Conservation (phyloP, 2,113 vertebrate genomes). For the Oreochromis tanganicae region DNA sequence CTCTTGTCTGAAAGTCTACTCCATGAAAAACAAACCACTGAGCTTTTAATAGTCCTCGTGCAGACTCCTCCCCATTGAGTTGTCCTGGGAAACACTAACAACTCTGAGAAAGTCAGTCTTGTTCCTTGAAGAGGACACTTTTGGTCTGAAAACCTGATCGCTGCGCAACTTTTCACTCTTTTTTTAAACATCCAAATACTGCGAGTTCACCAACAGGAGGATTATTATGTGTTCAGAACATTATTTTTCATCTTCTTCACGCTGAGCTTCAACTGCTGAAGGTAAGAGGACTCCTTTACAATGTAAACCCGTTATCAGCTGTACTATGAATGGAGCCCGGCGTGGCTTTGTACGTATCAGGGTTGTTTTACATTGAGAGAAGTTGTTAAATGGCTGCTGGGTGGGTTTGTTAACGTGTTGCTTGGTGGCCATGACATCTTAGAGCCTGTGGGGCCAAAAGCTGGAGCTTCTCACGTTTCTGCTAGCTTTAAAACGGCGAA, state of each 20-base stretch:
- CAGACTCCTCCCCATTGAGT: conserved; percentile 54
- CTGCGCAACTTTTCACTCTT: background rate
- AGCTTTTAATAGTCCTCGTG: background rate
- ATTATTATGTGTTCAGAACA: conserved; percentile 49
- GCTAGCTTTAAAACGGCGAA: background rate
- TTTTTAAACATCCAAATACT: background rate
- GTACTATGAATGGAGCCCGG: background rate
- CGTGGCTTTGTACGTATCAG: background rate
- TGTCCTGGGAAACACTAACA: conserved; percentile 70
- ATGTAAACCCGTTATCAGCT: background rate
- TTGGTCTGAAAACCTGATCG: background rate
- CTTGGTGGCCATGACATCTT: conserved; percentile 50
- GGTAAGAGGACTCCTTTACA: conserved; percentile 38
- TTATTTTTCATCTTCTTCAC: conserved; percentile 4
- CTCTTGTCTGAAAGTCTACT: background rate
- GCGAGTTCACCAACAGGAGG: background rate
- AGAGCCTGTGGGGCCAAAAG: background rate
- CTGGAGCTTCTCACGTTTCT: conserved; percentile 39
- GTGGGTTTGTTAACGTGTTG: conserved; percentile 35
- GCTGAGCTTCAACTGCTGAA: conserved; percentile 35
- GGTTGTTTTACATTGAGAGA: background rate
- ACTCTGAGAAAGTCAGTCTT: conserved; percentile 45
- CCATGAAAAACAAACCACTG: background rate
- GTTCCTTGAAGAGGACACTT: background rate
- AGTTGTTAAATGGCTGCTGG: conserved; percentile 10